Conservation (phyloP, 53 echinoderm and acorn worm genomes). For the Temnopleurus reevesii region DNA sequence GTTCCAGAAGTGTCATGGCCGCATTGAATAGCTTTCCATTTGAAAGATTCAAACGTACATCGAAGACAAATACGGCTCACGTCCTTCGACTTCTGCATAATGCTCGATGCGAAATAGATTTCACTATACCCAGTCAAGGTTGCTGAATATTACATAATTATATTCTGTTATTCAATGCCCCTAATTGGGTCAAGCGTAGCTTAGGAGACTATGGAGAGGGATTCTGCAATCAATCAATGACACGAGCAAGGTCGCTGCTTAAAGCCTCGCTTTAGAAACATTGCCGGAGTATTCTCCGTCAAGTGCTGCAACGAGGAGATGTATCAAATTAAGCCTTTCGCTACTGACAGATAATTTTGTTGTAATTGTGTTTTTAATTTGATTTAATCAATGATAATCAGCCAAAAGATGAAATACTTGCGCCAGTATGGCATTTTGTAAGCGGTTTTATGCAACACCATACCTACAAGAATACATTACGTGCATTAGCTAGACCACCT, state of each 20-base stretch:
- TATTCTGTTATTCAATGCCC: not conserved
- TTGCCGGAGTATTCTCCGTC: not conserved
- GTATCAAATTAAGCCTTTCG: no score
- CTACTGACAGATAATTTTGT: no score
- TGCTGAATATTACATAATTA: slow-evolving; percentile 28
- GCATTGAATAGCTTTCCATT: not conserved
- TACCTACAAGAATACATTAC: no score
- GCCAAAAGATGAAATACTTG: no score
- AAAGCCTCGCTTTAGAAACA: not conserved
- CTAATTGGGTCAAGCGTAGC: slow-evolving; percentile 6
- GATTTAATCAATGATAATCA: no score
- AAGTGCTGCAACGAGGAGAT: no score
- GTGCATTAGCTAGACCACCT: no score
- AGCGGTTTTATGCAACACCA: no score
- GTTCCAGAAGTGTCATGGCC: not conserved
- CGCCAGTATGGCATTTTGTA: no score
- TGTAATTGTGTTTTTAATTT: no score
- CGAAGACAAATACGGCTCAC: not conserved
- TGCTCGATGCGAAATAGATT: not conserved
- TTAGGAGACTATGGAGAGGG: not conserved
- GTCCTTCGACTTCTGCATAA: not conserved
- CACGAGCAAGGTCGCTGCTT: not conserved
- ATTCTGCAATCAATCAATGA: slow-evolving; percentile 18
- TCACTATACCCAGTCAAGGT: not conserved
- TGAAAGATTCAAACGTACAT: not conserved